Evolutionary conservation across 2,113 vertebrate genomes (phyloP).

Genomic region (Chaenogobius annularis): DNA sequence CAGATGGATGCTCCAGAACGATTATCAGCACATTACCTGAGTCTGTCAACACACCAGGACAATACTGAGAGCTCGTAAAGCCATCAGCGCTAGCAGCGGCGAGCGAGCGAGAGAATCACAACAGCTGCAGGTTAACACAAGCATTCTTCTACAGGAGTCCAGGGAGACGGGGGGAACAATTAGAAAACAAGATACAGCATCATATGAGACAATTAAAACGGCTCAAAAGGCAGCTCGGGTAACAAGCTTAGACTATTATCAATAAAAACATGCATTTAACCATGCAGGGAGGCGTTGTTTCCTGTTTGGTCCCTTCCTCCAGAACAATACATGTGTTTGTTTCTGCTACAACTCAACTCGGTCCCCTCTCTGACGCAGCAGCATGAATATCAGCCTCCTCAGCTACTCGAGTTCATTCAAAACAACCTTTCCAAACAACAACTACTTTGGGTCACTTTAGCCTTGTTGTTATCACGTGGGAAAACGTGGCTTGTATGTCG

Average conservation of each 20-base stretch:
- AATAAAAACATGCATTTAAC: neutral
- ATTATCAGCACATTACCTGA: conserved; percentile 81
- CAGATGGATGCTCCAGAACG: conserved; percentile 75
- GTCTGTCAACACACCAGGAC: conserved; percentile 78
- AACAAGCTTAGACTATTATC: neutral
- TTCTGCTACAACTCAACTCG: too few species aligned
- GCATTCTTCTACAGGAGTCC: neutral
- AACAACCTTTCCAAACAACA: neutral
- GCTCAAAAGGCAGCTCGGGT: neutral
- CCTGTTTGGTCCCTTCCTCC: neutral
- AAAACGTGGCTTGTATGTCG: too few species aligned
- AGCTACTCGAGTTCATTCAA: neutral
- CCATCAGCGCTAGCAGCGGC: conserved; percentile 48
- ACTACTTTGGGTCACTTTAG: too few species aligned
- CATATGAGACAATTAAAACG: neutral
- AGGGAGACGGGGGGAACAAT: conserved; percentile 1
- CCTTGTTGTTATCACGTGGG: too few species aligned
- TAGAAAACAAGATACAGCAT: neutral
- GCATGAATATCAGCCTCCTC: neutral
- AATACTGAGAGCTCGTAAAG: conserved; percentile 75
- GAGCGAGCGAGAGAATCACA: neutral
- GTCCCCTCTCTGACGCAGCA: neutral
- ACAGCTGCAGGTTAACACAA: conserved; percentile 28
- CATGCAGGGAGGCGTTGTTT: neutral
- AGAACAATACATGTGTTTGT: neutral